Evolutionary conservation across 2,113 vertebrate genomes (phyloP), one percentile per base, ranked within the genome.

Genomic region (Megalops atlanticus): DNA sequence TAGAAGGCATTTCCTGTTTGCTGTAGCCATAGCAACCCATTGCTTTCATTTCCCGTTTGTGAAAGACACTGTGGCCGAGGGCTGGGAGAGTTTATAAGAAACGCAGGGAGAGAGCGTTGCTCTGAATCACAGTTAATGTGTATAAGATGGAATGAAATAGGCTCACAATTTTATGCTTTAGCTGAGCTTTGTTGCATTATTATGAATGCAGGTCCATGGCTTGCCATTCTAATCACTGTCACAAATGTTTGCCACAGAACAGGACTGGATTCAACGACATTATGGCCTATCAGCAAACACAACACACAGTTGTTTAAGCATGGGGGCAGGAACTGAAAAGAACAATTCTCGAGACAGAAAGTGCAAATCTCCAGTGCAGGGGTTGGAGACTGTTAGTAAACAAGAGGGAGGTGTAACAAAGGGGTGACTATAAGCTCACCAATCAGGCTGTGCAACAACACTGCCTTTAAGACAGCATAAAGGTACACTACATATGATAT

Each of bases 1-100:
- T 80, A 52, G 70, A 80, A 80, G 58, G 79, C 69, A 73, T 74
- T 74, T 80, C 79, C 79, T 80, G 79, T 74, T 74, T 80, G 79
- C 70, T 18, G 69, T 80, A 72, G 35, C 79, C 43, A 74, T 49
- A 69, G 70, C 41, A 74, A 80, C 79, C 35, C n/a, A 45, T 54
- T 80, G 24, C 71, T 74, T 73, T 74, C 45, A 80, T 80, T 80
- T 80, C 71, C 70, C 39, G 8, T 80, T 74, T 69, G 43, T 52
- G 79, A 36, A 71, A n/a, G 14, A 36, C 38, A 10, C 8, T 38
- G 35, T 15, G 21, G 64, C n/a, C 27, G 21, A 11, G 35, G 31
- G 64, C 78, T 35, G 64, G 27, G 40, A 15, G 31, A 36, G 24
- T n/a, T 24, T 39, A 31, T 33, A 8, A 41, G 31, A 18, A 16